phyloP scores from a whole-genome alignment of 2,797 vertebrate genomes.

The Lutjanus argentimaculatus region DNA sequence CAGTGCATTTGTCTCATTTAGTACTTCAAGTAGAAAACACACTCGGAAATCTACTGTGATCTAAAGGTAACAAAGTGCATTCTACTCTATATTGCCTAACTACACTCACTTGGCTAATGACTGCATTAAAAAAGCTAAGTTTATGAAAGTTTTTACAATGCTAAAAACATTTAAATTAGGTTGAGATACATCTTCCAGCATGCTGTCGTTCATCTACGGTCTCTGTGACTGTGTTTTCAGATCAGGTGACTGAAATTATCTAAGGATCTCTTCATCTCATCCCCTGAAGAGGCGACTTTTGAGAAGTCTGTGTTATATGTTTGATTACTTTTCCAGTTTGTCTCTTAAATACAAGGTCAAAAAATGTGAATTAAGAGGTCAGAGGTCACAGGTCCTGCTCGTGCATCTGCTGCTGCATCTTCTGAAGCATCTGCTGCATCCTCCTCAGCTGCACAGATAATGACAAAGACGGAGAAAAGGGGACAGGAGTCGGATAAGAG shows the following conservation, averaged over 20 bases:
- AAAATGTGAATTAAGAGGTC: neutral
- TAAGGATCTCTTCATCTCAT: neutral
- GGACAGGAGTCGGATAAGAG: neutral
- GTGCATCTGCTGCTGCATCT: constrained; percentile 99
- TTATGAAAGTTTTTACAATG: neutral
- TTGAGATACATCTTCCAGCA: constrained; percentile 37
- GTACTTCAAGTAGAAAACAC: constrained; percentile 34
- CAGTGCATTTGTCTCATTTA: neutral
- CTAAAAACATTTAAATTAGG: neutral
- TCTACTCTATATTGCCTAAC: constrained; percentile 41
- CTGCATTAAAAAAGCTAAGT: constrained; percentile 38
- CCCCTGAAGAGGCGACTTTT: neutral
- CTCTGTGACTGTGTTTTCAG: neutral
- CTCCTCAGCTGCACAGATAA: constrained; percentile 88
- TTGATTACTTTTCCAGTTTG: neutral
- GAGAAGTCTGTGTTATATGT: neutral
- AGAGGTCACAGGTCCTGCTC: constrained; percentile 94
- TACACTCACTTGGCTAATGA: constrained; percentile 56
- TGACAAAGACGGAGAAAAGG: neutral
- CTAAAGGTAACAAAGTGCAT: constrained; percentile 51
- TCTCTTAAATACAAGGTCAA: neutral
- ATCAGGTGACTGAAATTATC: neutral
- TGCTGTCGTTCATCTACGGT: constrained; percentile 33
- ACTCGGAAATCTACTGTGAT: constrained; percentile 32
- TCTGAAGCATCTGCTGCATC: constrained; percentile 99